phyloP scores from a whole-genome alignment of 1,140 invertebrate species.

The Aphidius ervi region DNA sequence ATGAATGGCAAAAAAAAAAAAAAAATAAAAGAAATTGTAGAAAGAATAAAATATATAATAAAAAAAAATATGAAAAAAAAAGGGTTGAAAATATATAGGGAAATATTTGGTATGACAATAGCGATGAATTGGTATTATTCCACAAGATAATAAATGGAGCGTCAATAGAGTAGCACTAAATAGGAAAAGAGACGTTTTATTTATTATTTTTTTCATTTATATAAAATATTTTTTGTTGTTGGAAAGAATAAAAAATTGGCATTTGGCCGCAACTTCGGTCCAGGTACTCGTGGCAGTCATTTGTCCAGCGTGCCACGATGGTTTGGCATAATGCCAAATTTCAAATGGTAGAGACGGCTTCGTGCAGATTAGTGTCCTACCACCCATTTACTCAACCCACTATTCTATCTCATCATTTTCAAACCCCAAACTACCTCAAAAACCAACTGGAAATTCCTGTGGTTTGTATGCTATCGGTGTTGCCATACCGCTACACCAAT shows the following conservation, averaged over 20 bases:
- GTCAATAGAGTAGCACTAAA: constrained; percentile 13
- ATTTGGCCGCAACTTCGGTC: constrained; percentile 5
- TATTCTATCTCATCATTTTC: neutral
- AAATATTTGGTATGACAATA: constrained; percentile 14
- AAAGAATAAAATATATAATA: too few species aligned
- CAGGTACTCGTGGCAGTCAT: constrained; percentile 4
- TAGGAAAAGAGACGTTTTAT: neutral
- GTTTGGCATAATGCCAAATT: constrained; percentile 20
- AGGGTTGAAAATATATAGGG: neutral
- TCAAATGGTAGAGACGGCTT: constrained; percentile 17
- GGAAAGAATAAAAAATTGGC: constrained; percentile 19
- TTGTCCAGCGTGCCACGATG: constrained; percentile 15
- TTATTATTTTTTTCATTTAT: neutral
- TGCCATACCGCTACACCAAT: constrained; percentile 14
- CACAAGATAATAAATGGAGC: constrained; percentile 5
- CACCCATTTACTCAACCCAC: neutral
- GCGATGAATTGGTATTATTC: constrained; percentile 4
- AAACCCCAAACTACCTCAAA: too few species aligned
- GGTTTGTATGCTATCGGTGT: constrained; percentile 24
- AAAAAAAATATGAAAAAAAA: neutral
- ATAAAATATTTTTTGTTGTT: neutral
- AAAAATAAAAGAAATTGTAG: neutral
- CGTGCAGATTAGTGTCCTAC: constrained; percentile 22
- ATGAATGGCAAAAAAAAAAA: too few species aligned
- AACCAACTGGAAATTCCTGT: constrained; percentile 5